Percentiles rank a stretch among this genome's conserved stretches.
Evolutionary conservation across 2,888 invertebrate species (phyloP).

Genomic region (Julus scanicus): DNA sequence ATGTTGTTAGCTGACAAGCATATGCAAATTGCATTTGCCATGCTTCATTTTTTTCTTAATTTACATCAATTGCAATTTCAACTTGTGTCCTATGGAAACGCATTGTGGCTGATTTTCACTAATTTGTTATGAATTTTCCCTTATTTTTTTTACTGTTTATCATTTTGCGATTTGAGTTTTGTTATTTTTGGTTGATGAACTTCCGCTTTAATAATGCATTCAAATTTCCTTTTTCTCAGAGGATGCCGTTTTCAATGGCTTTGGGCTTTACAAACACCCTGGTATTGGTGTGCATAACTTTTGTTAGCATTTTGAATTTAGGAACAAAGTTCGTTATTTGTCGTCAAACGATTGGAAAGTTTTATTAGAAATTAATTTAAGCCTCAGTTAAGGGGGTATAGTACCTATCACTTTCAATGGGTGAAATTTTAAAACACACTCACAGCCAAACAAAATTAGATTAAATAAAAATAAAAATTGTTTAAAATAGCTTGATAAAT

Average conservation of each 20-base stretch:
- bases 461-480: too few species aligned
- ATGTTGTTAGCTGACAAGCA: slow-evolving; percentile 6
- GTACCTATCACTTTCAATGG: too few species aligned
- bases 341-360: too few species aligned
- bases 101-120: slow-evolving; percentile 8
- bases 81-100: not conserved
- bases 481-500: too few species aligned
- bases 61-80: slow-evolving; percentile 1
- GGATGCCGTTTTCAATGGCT: not conserved
- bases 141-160: not conserved
- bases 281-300: too few species aligned
- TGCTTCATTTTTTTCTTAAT: slow-evolving; percentile 15
- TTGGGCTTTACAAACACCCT: not conserved
- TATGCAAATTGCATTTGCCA: not conserved
- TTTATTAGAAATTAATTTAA: too few species aligned
- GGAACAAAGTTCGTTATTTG: too few species aligned
- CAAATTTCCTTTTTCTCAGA: not conserved
- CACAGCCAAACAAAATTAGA: too few species aligned
- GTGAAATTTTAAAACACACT: too few species aligned
- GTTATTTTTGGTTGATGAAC: not conserved
- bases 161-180: not conserved
- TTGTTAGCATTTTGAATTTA: too few species aligned
- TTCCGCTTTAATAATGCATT: slow-evolving; percentile 1
- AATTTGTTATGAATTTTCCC: not conserved
- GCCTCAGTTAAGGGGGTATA: too few species aligned